A percentile compares a stretch with the other conserved stretches of the same genome.
Evolutionary conservation across 2,797 vertebrate species (phyloP).

Genomic region (Hyperoplus immaculatus): DNA sequence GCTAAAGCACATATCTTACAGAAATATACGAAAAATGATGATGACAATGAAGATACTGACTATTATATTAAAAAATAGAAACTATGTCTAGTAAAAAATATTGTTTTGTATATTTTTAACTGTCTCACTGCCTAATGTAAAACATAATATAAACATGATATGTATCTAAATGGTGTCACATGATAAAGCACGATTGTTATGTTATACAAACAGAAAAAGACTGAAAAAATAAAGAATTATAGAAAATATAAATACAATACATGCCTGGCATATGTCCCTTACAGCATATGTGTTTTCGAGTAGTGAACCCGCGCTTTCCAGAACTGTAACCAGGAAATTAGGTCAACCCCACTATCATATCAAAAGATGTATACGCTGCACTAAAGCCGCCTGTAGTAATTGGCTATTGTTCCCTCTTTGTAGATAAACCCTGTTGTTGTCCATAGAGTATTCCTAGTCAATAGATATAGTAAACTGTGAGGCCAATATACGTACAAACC

Average conservation of each 20-base stretch:
- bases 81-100: slow-evolving; percentile 98
- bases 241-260: slow-evolving; percentile 82
- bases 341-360: slow-evolving; percentile 67
- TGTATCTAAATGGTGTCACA: slow-evolving; percentile 99
- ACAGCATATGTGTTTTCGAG: slow-evolving; percentile 63
- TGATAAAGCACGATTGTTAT: slow-evolving; percentile 97
- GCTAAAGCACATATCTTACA: slow-evolving; percentile 97
- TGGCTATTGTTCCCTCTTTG: slow-evolving; percentile 62
- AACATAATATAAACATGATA: slow-evolving; percentile 98
- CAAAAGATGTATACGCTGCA: slow-evolving; percentile 49
- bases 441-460: slow-evolving; percentile 45
- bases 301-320: slow-evolving; percentile 42
- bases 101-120: slow-evolving; percentile 99
- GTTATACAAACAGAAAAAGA: slow-evolving; percentile 93
- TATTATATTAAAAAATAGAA: slow-evolving; percentile 90
- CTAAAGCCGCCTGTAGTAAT: slow-evolving; percentile 63
- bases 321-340: slow-evolving; percentile 68
- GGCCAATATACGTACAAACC: slow-evolving; percentile 29
- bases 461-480: slow-evolving; percentile 45
- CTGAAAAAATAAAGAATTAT: slow-evolving; percentile 93
- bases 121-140: slow-evolving; percentile 99
- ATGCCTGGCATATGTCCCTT: slow-evolving; percentile 74
- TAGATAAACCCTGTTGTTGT: slow-evolving; percentile 49
- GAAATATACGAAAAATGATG: slow-evolving; percentile 84
- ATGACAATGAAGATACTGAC: slow-evolving; percentile 84